Conservation (phyloP, 2,888 invertebrate genomes). For the Chrysolina americana region DNA sequence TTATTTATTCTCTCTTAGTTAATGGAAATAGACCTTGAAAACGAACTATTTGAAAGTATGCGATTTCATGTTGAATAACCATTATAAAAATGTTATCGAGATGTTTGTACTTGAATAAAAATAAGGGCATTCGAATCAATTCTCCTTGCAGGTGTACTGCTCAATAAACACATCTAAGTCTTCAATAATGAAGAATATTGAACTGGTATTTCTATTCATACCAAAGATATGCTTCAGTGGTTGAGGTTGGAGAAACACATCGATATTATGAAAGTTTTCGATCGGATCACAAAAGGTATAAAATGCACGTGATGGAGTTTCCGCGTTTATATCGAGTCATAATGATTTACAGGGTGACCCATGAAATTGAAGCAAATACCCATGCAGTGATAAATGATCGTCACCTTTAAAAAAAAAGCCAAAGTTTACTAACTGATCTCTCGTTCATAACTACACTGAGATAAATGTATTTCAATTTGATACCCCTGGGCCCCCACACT, state of each 20-base stretch:
- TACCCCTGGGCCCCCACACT: no score
- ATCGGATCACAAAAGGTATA: not conserved
- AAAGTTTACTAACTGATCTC: no score
- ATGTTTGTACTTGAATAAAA: slow-evolving; percentile 19
- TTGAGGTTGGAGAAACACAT: not conserved
- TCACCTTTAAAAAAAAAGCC: no score
- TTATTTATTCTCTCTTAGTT: not conserved
- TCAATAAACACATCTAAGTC: slow-evolving; percentile 5
- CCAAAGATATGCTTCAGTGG: slow-evolving; percentile 1
- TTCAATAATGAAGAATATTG: not conserved
- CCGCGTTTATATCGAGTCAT: no score
- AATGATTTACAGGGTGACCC: not conserved
- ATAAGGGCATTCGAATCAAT: slow-evolving; percentile 19
- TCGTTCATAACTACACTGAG: no score
- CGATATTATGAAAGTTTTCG: slow-evolving; percentile 1
- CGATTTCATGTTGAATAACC: not conserved
- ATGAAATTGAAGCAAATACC: not conserved
- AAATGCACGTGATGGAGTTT: not conserved
- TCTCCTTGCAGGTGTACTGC: slow-evolving; percentile 12
- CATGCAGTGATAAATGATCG: no score
- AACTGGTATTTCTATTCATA: slow-evolving; percentile 4
- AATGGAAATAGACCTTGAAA: not conserved
- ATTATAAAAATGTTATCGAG: slow-evolving; percentile 24
- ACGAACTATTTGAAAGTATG: slow-evolving; percentile 17
- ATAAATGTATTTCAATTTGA: no score